Conservation (phyloP, 2,888 invertebrate species). For the Barypeithes pellucidus region DNA sequence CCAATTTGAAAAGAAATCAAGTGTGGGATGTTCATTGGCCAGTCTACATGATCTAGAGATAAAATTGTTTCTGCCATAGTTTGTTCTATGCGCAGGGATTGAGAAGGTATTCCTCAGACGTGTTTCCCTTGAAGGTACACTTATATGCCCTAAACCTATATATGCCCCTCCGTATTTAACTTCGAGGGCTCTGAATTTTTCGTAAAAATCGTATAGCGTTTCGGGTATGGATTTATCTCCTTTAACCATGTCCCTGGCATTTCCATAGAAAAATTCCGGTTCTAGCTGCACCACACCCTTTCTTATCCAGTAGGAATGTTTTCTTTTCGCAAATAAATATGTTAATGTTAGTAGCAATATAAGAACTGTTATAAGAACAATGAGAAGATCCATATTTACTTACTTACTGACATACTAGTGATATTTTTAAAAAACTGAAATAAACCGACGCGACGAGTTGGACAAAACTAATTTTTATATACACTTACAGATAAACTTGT, state of each 20-base stretch:
- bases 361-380: not conserved
- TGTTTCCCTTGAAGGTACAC: too few relatives aligned
- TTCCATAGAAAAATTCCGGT: conserved; percentile 42
- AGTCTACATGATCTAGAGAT: too few relatives aligned
- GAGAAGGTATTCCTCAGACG: too few relatives aligned
- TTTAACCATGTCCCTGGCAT: conserved; percentile 14
- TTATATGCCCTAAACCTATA: conserved; percentile 66
- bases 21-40: too few relatives aligned
- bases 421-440: too few relatives aligned
- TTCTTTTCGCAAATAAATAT: conserved; percentile 42
- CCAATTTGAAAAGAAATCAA: too few relatives aligned
- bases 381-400: not conserved
- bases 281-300: conserved; percentile 47
- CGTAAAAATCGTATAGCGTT: conserved; percentile 33
- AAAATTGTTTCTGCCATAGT: too few relatives aligned
- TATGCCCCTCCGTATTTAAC: conserved; percentile 60
- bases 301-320: conserved; percentile 51
- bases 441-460: too few relatives aligned
- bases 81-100: too few relatives aligned
- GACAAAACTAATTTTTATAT: too few relatives aligned
- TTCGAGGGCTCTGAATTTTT: conserved; percentile 44
- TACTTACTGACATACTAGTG: too few relatives aligned
- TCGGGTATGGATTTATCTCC: conserved; percentile 26
- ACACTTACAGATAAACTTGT: too few relatives aligned
- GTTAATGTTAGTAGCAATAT: not conserved